phyloP scores from a whole-genome alignment of 2,797 vertebrate genomes.

The Heteromormyrus szaboi region DNA sequence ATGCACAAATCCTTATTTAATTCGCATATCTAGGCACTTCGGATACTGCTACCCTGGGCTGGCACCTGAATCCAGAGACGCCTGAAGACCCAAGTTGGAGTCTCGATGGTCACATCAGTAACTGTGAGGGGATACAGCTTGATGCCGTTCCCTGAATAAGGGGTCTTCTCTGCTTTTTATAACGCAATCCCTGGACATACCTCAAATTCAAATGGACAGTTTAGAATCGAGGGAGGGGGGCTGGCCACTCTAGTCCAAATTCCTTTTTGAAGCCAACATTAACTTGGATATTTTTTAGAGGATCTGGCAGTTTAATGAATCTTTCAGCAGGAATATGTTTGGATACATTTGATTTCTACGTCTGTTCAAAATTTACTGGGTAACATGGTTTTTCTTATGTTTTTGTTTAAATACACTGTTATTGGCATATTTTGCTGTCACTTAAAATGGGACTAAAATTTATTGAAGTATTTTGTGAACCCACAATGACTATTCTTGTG shows the following conservation, averaged over 20 bases:
- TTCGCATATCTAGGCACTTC: conserved; percentile 72
- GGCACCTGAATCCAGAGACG: conserved; percentile 62
- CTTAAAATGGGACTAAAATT: background rate
- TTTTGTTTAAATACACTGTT: conserved; percentile 10
- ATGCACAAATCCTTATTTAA: conserved; percentile 72
- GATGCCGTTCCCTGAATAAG: conserved; percentile 64
- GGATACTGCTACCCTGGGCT: conserved; percentile 66
- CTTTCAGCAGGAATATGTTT: background rate
- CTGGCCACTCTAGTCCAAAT: background rate
- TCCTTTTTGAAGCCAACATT: background rate
- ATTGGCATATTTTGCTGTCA: conserved; percentile 10
- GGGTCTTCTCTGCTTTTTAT: conserved; percentile 53
- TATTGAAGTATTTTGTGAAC: conserved; percentile 9
- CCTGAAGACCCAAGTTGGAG: conserved; percentile 61
- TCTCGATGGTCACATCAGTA: conserved; percentile 54
- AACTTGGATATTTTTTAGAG: conserved; percentile 10
- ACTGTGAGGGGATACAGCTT: conserved; percentile 55
- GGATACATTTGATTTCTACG: background rate
- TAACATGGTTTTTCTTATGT: conserved; percentile 1
- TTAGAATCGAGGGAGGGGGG: conserved; percentile 34
- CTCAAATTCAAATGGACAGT: conserved; percentile 55
- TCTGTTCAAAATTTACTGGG: background rate
- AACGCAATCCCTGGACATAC: conserved; percentile 50
- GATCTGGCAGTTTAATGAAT: background rate
- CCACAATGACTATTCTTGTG: background rate